Evolutionary conservation across 1,140 invertebrate species (phyloP).

Genomic region (Cepaea nemoralis): DNA sequence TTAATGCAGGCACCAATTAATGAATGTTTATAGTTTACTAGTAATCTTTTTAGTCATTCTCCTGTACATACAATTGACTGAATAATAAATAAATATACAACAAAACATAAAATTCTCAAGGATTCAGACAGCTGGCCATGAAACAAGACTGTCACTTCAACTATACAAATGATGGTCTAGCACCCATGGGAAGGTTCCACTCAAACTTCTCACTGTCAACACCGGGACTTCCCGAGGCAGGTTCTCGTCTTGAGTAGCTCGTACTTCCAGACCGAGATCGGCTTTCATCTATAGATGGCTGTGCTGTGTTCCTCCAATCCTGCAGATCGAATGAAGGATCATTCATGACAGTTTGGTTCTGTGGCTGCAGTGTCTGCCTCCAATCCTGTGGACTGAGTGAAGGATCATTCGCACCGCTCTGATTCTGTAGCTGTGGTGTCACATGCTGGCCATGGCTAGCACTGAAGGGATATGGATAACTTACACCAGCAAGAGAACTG

Average conservation of each 20-base stretch:
- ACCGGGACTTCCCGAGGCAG: slow-evolving; percentile 43
- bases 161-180: slow-evolving; percentile 56
- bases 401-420: too few species aligned
- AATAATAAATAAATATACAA: too few species aligned
- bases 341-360: background rate
- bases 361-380: background rate
- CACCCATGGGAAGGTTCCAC: slow-evolving; percentile 55
- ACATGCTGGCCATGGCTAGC: background rate
- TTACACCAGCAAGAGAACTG: background rate
- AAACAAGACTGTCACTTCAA: too few species aligned
- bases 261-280: background rate
- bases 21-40: too few species aligned
- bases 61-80: too few species aligned
- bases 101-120: background rate
- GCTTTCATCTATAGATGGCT: background rate
- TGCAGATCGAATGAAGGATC: background rate
- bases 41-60: too few species aligned
- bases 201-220: slow-evolving; percentile 32
- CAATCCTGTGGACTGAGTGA: background rate
- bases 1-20: too few species aligned
- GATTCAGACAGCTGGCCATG: too few species aligned
- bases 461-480: background rate
- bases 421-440: background rate
- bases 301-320: background rate
- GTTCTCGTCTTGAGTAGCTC: background rate